Conservation (phyloP, 2,113 vertebrate species). For the Semnopithecus entellus region DNA sequence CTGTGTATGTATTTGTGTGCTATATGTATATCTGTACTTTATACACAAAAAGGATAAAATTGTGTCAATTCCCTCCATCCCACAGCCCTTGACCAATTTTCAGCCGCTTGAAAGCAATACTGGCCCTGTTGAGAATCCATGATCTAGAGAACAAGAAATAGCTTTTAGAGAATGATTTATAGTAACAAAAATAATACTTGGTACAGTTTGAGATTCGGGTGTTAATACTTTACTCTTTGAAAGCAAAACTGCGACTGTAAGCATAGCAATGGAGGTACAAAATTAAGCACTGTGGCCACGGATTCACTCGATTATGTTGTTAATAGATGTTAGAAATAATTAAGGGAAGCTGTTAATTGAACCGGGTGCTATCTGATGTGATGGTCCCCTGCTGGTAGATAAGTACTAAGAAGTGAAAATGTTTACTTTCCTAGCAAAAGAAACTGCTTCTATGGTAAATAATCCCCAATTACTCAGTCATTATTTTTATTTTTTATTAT, state of each 20-base stretch:
- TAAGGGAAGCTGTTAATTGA: constrained; percentile 48
- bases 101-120: neutral
- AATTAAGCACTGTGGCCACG: neutral
- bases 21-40: neutral
- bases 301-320: neutral
- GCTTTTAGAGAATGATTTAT: neutral
- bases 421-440: constrained; percentile 17
- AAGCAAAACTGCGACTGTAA: neutral
- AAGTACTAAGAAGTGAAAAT: constrained; percentile 4
- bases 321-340: constrained; percentile 36
- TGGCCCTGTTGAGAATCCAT: neutral
- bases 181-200: neutral
- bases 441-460: constrained; percentile 6
- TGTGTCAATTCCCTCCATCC: neutral
- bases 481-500: constrained; percentile 36
- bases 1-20: neutral
- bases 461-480: neutral
- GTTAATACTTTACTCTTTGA: neutral
- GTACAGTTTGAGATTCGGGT: neutral
- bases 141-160: neutral
- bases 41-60: neutral
- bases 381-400: neutral
- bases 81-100: neutral
- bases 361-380: neutral
- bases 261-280: neutral